Evolutionary conservation across 2,113 vertebrate species (phyloP).

Genomic region (Chaetodon auriga): DNA sequence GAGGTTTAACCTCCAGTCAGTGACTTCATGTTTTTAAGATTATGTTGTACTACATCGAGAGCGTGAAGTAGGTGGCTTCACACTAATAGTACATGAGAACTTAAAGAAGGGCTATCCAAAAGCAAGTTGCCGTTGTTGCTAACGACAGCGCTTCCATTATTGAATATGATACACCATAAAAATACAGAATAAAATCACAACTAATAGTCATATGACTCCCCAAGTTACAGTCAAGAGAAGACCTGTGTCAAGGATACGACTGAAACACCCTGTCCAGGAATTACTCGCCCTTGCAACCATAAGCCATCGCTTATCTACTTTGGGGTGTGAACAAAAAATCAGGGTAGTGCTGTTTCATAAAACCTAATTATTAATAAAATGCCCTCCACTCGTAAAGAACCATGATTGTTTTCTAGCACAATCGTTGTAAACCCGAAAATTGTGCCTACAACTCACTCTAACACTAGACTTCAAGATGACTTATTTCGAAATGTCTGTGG

Average conservation of each 20-base stretch:
- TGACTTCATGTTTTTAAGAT: neutral
- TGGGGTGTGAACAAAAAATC: neutral
- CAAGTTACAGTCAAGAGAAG: neutral
- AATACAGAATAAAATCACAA: neutral
- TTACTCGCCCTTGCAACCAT: neutral
- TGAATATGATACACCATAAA: neutral
- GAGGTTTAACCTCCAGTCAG: neutral
- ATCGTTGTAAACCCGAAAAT: fast-evolving
- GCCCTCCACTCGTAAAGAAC: neutral
- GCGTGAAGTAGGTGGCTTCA: neutral
- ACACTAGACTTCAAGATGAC: constrained; percentile 17
- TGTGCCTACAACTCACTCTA: neutral
- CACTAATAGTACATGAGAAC: neutral
- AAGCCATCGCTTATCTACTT: constrained; percentile 11
- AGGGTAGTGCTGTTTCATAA: fast-evolving
- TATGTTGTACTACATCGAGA: neutral
- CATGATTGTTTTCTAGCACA: neutral
- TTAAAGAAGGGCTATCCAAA: neutral
- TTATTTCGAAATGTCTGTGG: constrained; percentile 23
- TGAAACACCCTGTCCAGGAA: constrained; percentile 17
- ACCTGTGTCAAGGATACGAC: neutral
- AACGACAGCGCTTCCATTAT: too few species aligned
- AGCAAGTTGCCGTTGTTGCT: neutral
- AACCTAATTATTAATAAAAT: fast-evolving
- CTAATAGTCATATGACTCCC: neutral